Conservation (phyloP, 2,888 invertebrate species). For the Prenolepis imparis region DNA sequence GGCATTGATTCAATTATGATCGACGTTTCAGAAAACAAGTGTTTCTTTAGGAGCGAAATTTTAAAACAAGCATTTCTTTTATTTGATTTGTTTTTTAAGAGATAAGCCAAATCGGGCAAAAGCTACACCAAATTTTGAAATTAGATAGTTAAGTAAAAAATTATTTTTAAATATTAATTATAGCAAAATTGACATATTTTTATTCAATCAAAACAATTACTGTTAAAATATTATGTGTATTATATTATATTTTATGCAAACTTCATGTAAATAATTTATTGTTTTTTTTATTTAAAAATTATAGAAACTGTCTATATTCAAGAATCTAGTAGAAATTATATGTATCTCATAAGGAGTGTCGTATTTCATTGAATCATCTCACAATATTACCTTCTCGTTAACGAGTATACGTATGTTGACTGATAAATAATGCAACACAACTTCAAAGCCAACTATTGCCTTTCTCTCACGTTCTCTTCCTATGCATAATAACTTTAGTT, state of each 20-base stretch:
- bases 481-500: slow-evolving; percentile 1
- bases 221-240: background rate
- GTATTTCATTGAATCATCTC: background rate
- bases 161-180: slow-evolving; percentile 9
- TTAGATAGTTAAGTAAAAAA: background rate
- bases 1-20: slow-evolving; percentile 37
- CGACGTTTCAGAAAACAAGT: slow-evolving; percentile 21
- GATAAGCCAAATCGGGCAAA: background rate
- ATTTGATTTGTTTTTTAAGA: background rate
- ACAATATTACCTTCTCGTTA: slow-evolving; percentile 29
- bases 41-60: background rate
- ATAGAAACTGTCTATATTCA: background rate
- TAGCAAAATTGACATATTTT: background rate
- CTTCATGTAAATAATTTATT: background rate
- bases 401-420: background rate
- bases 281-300: background rate
- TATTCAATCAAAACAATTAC: background rate
- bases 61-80: background rate
- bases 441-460: slow-evolving; percentile 19
- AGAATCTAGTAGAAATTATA: background rate
- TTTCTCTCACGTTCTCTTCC: slow-evolving; percentile 1
- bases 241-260: background rate
- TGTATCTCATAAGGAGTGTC: background rate
- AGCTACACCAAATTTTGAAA: background rate
- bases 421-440: slow-evolving; percentile 16